These are phyloP conservation scores for Myocastor coypus DNA, from an alignment of 2,113 vertebrate genomes.

Conservation along the genomic window DNA sequence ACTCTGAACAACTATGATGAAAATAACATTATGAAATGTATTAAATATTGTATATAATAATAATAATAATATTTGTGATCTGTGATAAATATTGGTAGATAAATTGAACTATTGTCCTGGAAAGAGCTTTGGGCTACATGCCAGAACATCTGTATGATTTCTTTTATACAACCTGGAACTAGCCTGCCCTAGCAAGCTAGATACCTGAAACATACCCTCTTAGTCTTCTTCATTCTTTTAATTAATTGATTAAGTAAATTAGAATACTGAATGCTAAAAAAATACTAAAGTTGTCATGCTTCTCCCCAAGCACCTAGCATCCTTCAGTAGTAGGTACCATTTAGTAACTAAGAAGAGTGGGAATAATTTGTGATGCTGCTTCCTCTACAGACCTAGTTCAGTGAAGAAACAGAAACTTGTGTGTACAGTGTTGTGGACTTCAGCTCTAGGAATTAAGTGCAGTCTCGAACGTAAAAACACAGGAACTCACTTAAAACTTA, in stretches of 20 bases:
- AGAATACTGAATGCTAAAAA: background rate
- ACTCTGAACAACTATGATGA: too few species aligned
- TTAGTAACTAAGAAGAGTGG: background rate
- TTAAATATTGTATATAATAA: too few species aligned
- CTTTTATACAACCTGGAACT: background rate
- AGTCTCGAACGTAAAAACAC: background rate
- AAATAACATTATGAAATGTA: too few species aligned
- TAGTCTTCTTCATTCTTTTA: constrained; percentile 2
- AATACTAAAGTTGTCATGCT: background rate
- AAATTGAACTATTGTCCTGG: background rate
- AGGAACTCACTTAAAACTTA: constrained; percentile 12
- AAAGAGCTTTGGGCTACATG: background rate
- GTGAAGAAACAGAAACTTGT: background rate
- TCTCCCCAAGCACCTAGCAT: background rate
- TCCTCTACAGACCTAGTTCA: background rate
- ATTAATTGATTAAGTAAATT: background rate
- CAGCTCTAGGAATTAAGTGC: background rate
- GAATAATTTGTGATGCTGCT: background rate
- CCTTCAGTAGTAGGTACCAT: background rate
- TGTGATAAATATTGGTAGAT: background rate
- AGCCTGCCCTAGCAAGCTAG: background rate
- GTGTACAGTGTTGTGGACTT: background rate
- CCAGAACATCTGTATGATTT: background rate
- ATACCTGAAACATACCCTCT: background rate
- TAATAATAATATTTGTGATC: too few species aligned